These are phyloP conservation scores for Camelus dromedarius DNA, from an alignment of 2,113 vertebrate genomes.

Conservation along the genomic window DNA sequence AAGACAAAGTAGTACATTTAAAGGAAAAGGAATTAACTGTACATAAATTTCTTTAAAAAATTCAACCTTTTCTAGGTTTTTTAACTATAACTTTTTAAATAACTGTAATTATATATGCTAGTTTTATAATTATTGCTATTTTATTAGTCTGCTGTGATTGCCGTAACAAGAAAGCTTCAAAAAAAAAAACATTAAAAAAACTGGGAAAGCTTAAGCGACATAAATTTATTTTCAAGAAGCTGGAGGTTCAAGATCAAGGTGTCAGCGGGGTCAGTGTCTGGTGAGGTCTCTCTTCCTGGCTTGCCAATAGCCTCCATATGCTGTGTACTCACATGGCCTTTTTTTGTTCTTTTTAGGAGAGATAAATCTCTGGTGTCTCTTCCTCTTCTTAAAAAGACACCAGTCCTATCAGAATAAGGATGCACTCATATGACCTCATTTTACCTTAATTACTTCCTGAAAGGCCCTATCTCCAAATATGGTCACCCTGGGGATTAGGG, in stretches of 20 bases:
- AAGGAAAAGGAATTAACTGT: background rate
- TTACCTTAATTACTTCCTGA: no score
- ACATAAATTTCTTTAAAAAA: background rate
- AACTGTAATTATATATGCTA: background rate
- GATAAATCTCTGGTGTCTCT: background rate
- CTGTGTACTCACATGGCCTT: rapidly evolving
- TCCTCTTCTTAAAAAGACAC: background rate
- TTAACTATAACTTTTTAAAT: background rate
- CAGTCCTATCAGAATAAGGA: background rate
- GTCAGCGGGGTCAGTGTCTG: background rate
- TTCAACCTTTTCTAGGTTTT: background rate
- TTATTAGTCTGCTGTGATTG: background rate
- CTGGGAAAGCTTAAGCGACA: background rate
- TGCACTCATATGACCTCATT: background rate
- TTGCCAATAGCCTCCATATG: background rate
- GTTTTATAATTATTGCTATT: background rate
- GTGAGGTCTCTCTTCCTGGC: background rate
- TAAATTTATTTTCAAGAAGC: background rate
- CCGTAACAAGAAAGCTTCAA: background rate
- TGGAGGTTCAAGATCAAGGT: background rate
- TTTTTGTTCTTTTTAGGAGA: no score
- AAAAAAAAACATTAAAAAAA: background rate
- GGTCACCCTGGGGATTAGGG: background rate
- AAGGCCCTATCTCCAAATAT: background rate
- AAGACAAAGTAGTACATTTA: background rate